phyloP scores from a whole-genome alignment of 1,140 invertebrate genomes.

The Frieseomelitta varia region DNA sequence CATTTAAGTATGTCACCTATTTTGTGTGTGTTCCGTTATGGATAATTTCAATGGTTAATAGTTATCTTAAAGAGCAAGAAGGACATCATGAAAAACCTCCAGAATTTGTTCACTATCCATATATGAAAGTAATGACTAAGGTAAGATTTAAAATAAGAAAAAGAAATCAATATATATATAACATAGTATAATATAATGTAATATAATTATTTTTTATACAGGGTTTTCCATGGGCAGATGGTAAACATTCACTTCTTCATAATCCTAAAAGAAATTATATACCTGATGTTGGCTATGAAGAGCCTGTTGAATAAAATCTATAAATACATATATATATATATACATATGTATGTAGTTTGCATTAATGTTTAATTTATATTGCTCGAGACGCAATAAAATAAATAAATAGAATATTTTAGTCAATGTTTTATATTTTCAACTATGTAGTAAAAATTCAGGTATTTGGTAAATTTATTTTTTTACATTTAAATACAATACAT shows the following conservation, averaged over 20 bases:
- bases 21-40: constrained; percentile 53
- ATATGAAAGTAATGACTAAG: constrained; percentile 60
- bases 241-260: constrained; percentile 84
- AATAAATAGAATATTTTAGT: constrained; percentile 24
- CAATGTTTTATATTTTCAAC: not conserved
- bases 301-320: not conserved
- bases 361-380: constrained; percentile 25
- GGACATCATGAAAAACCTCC: not conserved
- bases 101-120: constrained; percentile 40
- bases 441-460: not conserved
- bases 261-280: constrained; percentile 83
- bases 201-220: constrained; percentile 10
- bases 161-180: not conserved
- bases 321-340: no score
- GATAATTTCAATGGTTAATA: constrained; percentile 35
- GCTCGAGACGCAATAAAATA: constrained; percentile 27
- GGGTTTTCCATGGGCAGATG: constrained; percentile 85
- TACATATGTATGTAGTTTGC: not conserved
- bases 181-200: not conserved
- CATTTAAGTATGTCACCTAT: constrained; percentile 50
- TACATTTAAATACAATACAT: not conserved
- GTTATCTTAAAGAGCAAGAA: constrained; percentile 27
- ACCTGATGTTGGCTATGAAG: constrained; percentile 71
- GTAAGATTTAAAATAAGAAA: constrained; percentile 26
- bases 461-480: not conserved